These are phyloP conservation scores for Lates calcarifer DNA, from an alignment of 2,113 vertebrate species.

Conservation along the genomic window DNA sequence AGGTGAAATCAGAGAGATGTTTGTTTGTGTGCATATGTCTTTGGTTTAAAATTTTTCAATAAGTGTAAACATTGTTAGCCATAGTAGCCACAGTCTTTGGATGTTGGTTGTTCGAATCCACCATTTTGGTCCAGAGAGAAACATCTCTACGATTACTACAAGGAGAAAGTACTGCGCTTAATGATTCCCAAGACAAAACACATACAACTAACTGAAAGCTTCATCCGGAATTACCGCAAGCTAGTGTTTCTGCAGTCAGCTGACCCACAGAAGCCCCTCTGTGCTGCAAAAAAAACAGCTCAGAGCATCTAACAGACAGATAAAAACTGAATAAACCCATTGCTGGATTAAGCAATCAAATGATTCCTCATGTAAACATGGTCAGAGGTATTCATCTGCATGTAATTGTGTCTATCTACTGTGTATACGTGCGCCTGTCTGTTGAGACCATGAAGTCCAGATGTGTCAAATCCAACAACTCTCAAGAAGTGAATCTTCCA, in stretches of 20 bases:
- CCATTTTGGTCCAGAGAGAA: neutral
- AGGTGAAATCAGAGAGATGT: slow-evolving; percentile 46
- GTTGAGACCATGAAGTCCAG: slow-evolving; percentile 55
- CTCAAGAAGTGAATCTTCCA: slow-evolving; percentile 46
- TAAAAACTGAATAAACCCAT: slow-evolving; percentile 29
- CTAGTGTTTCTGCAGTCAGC: slow-evolving; percentile 10
- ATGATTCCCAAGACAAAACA: neutral
- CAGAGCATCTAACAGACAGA: neutral
- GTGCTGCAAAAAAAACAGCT: slow-evolving; percentile 1
- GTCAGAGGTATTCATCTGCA: slow-evolving; percentile 28
- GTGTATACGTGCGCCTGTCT: slow-evolving; percentile 11
- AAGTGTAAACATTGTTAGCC: neutral
- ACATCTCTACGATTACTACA: neutral
- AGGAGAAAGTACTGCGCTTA: neutral
- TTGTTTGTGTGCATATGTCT: slow-evolving; percentile 13
- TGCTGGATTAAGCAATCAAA: slow-evolving; percentile 51
- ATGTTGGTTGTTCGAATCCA: neutral
- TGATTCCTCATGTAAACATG: slow-evolving; percentile 31
- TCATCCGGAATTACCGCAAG: neutral
- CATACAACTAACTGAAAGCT: neutral
- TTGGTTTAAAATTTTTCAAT: slow-evolving; percentile 11
- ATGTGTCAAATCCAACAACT: slow-evolving; percentile 61
- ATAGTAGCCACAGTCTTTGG: no score
- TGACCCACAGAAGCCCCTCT: slow-evolving; percentile 28
- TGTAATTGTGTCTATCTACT: slow-evolving; percentile 16